Conservation (phyloP, 2,888 invertebrate genomes). For the Drosophila siamana region DNA sequence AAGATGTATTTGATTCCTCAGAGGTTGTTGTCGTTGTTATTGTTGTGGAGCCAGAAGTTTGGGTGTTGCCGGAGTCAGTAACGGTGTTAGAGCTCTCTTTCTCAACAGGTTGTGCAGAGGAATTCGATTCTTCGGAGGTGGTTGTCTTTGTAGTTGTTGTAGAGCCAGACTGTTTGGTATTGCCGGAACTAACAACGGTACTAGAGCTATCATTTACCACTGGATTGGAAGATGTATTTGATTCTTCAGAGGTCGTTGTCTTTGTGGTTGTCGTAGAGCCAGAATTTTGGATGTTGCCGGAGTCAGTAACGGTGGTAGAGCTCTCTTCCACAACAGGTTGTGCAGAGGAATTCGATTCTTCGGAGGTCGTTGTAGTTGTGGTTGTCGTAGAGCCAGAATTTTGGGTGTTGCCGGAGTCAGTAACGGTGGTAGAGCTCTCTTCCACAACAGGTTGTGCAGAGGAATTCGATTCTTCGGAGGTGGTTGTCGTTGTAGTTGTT, state of each 20-base stretch:
- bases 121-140: neutral
- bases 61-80: neutral
- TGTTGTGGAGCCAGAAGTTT: conserved; percentile 4
- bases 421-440: neutral
- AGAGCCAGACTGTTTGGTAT: conserved; percentile 7
- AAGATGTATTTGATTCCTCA: neutral
- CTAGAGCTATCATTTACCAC: neutral
- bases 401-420: neutral
- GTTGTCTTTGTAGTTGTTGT: conserved; percentile 15
- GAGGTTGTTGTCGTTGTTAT: conserved; percentile 7
- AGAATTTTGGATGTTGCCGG: neutral
- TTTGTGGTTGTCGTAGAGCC: conserved; percentile 8
- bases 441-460: neutral
- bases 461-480: neutral
- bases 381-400: conserved; percentile 18
- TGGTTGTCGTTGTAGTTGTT: conserved; percentile 9
- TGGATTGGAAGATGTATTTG: neutral
- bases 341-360: neutral
- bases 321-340: neutral
- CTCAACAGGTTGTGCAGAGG: neutral
- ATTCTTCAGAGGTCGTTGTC: conserved; percentile 4
- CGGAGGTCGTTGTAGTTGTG: conserved; percentile 10
- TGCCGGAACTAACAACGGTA: neutral
- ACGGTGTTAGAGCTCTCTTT: neutral
- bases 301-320: neutral